Evolutionary conservation across 2,888 invertebrate species (phyloP), one percentile per base, ranked within the genome.

Genomic region (Drosophila anomalata): DNA sequence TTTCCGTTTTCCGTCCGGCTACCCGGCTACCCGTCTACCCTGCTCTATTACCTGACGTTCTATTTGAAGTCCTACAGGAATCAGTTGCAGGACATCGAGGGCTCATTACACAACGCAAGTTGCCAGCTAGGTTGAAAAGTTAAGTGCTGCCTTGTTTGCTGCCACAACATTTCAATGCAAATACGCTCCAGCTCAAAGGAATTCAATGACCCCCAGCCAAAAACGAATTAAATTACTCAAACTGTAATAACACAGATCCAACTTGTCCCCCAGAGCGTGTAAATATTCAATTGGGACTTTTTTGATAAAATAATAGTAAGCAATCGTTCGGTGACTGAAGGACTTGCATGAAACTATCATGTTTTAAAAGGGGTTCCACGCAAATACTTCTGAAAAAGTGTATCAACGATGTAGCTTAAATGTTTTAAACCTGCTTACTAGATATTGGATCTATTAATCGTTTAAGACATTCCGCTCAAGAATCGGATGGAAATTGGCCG

Each of bases 41-140:
- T 3, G 22, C 22, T 39, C 22, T 39, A 14, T 14, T 14, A 14
- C 39, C 14, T 14, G 6, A 17, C 17, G n/a, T n/a, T 6, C 41
- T 17, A 14, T 41, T 17, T 9, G n/a, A 14, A 14, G 41, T 41
- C 41, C 41, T 8, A n/a, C 41, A 17, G 41, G 41, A 42, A 6
- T 42, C 41, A 11, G 9, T 42, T 11, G 41, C 41, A 42, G 41
- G 41, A 36, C 36, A 36, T 36, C 36, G 36, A n/a, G 33, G 33
- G 33, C 12, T 33, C 39, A 39, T 39, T 39, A 14, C 39, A 39
- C 39, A 39, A 33, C 33, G 5, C 33, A 33, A 33, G 33, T 7
- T 36, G 14, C 7, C 14, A n/a, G n/a, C 2, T 36, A n/a, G n/a
- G 36, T 36, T 36, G 36, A 36, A 36, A 36, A 36, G 36, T 36